Conservation (phyloP, 2,113 vertebrate genomes). For the Charadrius vociferus region DNA sequence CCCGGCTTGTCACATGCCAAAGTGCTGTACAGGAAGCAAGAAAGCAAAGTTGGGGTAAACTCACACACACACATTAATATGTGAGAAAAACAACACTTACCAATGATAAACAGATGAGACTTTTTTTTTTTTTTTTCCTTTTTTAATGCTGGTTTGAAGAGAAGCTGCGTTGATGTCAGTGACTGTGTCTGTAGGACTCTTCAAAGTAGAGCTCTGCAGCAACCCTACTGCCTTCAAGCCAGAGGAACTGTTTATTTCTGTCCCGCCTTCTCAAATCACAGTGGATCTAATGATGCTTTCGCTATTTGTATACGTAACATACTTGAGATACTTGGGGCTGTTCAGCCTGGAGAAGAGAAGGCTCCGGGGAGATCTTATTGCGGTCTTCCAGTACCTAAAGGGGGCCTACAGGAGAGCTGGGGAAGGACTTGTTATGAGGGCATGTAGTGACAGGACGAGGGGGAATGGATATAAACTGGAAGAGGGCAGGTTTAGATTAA, state of each 20-base stretch:
- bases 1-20: neutral
- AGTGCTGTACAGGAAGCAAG: neutral
- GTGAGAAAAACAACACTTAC: neutral
- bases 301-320: neutral
- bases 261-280: neutral
- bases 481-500: too few relatives aligned
- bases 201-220: neutral
- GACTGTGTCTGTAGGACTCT: neutral
- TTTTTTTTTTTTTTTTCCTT: neutral
- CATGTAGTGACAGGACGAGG: too few relatives aligned
- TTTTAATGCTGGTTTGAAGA: neutral
- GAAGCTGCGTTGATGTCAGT: neutral
- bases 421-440: too few relatives aligned
- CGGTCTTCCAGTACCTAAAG: too few relatives aligned
- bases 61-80: rapidly evolving
- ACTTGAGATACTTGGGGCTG: too few relatives aligned
- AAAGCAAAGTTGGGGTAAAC: neutral
- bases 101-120: neutral
- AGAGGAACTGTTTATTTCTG: neutral
- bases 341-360: too few relatives aligned
- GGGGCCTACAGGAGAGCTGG: too few relatives aligned
- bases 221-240: neutral
- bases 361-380: too few relatives aligned
- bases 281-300: neutral
- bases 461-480: too few relatives aligned